Evolutionary conservation across 2,888 invertebrate species (phyloP).

Genomic region (Leucoma salicis): DNA sequence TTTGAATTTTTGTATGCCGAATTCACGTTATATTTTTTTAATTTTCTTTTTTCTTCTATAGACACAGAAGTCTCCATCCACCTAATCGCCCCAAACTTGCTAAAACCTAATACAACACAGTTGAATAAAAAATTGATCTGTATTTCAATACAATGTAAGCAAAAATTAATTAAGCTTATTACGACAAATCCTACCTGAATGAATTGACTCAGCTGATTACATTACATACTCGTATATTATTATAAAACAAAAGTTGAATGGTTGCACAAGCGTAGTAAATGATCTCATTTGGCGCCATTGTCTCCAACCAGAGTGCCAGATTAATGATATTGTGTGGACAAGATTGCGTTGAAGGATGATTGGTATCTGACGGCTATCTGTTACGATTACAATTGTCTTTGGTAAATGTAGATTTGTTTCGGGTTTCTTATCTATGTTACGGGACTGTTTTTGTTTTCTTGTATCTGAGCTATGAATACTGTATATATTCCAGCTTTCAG

Average conservation of each 20-base stretch:
- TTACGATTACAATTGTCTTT: conserved; percentile 34
- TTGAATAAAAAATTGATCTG: too few relatives aligned
- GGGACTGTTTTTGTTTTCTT: too few relatives aligned
- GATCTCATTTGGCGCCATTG: conserved; percentile 69
- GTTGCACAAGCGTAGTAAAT: conserved; percentile 50
- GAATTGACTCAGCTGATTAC: conserved; percentile 8
- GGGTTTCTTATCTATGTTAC: background rate
- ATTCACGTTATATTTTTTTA: too few relatives aligned
- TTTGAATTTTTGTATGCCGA: too few relatives aligned
- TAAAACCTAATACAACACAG: too few relatives aligned
- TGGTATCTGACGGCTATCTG: conserved; percentile 44
- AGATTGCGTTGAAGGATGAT: conserved; percentile 43
- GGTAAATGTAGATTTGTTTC: conserved; percentile 27
- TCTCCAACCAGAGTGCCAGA: conserved; percentile 50
- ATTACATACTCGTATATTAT: conserved; percentile 16
- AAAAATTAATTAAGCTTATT: conserved; percentile 12
- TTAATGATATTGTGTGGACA: conserved; percentile 51
- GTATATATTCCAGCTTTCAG: too few relatives aligned
- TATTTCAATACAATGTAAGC: conserved; percentile 4
- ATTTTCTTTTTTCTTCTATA: too few relatives aligned
- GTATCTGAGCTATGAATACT: too few relatives aligned
- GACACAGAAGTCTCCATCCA: too few relatives aligned
- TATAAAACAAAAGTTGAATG: conserved; percentile 34
- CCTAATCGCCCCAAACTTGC: too few relatives aligned
- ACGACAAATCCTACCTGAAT: conserved; percentile 11